Evolutionary conservation across 2,113 vertebrate genomes (phyloP).

Genomic region (Psettodes erumei): DNA sequence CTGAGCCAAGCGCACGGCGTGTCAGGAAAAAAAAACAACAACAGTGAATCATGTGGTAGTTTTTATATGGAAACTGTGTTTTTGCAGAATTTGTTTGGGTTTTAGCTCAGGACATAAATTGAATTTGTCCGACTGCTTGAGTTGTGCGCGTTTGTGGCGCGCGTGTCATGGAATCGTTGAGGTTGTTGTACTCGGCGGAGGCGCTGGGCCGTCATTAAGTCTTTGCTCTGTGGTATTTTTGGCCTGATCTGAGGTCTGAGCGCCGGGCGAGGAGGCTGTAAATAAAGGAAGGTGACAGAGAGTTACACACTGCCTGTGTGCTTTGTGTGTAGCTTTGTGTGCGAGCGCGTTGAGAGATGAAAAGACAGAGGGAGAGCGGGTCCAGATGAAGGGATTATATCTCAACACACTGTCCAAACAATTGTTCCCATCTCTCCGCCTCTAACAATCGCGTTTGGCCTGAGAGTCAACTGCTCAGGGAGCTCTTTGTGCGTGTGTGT

Average conservation of each 20-base stretch:
- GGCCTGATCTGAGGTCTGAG: constrained; percentile 22
- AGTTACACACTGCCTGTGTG: not conserved
- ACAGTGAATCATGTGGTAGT: not conserved
- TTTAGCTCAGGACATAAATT: no score
- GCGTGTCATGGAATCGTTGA: no score
- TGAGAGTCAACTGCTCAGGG: constrained; percentile 44
- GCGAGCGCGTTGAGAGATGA: constrained; percentile 38
- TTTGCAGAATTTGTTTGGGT: no score
- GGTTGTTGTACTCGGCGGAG: not conserved
- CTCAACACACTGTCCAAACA: constrained; percentile 69
- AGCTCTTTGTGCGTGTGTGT: not conserved
- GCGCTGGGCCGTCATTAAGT: not conserved
- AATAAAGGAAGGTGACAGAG: constrained; percentile 43
- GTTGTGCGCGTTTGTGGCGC: no score
- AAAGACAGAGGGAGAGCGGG: constrained; percentile 44
- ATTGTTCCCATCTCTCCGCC: constrained; percentile 63
- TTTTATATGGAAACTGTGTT: not conserved
- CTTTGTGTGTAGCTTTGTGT: constrained; percentile 7
- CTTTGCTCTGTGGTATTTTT: constrained; percentile 10
- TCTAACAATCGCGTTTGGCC: constrained; percentile 61
- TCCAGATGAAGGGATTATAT: constrained; percentile 77
- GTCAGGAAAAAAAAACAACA: not conserved
- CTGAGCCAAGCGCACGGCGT: constrained; percentile 5
- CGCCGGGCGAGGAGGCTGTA: constrained; percentile 16
- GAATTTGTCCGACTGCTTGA: no score